Evolutionary conservation across 2,888 invertebrate genomes (phyloP), one percentile per base, ranked within the genome.

Genomic region (Dryobota labecula): DNA sequence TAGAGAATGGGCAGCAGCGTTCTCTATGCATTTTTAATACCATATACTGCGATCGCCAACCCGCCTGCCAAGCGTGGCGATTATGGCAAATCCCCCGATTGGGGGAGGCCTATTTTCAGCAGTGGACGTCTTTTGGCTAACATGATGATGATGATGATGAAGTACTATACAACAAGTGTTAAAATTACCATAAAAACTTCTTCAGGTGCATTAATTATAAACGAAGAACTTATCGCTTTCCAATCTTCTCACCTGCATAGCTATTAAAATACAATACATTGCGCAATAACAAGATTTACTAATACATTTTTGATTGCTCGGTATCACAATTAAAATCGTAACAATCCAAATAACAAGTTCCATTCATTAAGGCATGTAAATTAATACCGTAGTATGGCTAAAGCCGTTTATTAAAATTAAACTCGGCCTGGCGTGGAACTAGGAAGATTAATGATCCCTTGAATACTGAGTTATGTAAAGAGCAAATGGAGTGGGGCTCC

Each of bases 381-480:
- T 94, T 91, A 94, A 94, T 95, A 92, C 91, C 87, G 86, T 90
- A 89, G 91, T 92, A 92, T 91, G 90, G 91, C 88, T 91, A 90
- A 92, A 93, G 91, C 92, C 94, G 94, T 95, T 95, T 95, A 95
- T 95, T 95, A 95, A 95, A 95, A 95, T 95, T 94, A 94, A 95
- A 94, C 91, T 93, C 92, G 91, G 92, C 90, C 92, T 94, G 93
- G 94, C 94, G 92, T 93, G 92, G 93, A 93, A 94, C 94, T 94
- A 95, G 94, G 93, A 94, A 96, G 95, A 96, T 95, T 95, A 95
- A 96, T 94, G 95, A 94, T 94, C 94, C 92, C 93, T 93, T 94
- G 95, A 94, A 95, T 93, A 94, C 95, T 91, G 92, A 95, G 95
- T 94, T 95, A 95, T 94, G 95, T 94, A 94, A 95, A 95, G 94